phyloP scores from a whole-genome alignment of 2,888 invertebrate genomes.

The Coelopa pilipes region DNA sequence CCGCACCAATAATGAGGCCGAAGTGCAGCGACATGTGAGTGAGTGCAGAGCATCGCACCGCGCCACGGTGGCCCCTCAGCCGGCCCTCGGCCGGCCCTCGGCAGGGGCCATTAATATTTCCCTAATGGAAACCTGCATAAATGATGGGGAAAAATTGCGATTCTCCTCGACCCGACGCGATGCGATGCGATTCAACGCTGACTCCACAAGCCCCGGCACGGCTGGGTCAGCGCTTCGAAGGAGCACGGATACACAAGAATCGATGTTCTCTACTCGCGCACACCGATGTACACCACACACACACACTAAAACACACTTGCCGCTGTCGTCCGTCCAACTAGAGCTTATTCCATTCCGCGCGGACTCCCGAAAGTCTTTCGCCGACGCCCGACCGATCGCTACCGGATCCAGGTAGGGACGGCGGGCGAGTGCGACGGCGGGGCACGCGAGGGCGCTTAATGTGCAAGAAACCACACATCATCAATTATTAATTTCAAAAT shows the following conservation, averaged over 20 bases:
- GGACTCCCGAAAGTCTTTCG: not conserved
- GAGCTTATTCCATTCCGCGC: not conserved
- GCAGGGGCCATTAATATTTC: constrained; percentile 15
- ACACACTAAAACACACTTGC: not conserved
- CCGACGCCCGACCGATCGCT: not conserved
- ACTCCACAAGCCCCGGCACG: not conserved
- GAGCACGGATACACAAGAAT: too few relatives aligned
- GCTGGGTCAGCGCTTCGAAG: not conserved
- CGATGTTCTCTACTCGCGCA: too few relatives aligned
- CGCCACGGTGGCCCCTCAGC: too few relatives aligned
- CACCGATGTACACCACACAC: too few relatives aligned
- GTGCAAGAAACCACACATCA: constrained; percentile 42
- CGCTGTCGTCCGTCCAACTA: not conserved
- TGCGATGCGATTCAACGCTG: not conserved
- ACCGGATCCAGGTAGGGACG: constrained; percentile 8
- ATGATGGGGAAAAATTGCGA: constrained; percentile 15
- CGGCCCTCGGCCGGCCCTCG: not conserved
- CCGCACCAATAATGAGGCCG: too few relatives aligned
- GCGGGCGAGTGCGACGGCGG: not conserved
- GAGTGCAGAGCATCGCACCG: too few relatives aligned
- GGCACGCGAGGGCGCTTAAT: constrained; percentile 8
- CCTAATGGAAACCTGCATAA: constrained; percentile 13
- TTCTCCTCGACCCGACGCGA: not conserved
- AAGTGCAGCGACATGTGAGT: too few relatives aligned
- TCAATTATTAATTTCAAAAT: constrained; percentile 58